phyloP scores from a whole-genome alignment of 1,140 invertebrate species.

The Tetranychus cinnabarinus region DNA sequence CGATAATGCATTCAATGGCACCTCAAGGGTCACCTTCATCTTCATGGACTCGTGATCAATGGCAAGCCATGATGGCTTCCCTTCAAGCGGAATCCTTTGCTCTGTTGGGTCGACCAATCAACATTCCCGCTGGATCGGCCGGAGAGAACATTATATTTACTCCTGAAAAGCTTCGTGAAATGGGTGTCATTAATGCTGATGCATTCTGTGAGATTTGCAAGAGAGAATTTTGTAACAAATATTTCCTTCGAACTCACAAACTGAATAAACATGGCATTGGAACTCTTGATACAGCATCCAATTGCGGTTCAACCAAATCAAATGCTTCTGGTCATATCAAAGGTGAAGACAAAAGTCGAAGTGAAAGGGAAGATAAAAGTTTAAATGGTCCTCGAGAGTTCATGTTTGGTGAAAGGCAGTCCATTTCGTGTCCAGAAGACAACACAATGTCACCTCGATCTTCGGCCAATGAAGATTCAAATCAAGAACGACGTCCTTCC shows the following conservation, averaged over 20 bases:
- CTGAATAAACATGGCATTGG: slow-evolving; percentile 31
- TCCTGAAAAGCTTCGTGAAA: slow-evolving; percentile 39
- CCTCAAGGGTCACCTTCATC: neutral
- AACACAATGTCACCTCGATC: neutral
- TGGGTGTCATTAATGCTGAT: slow-evolving; percentile 59
- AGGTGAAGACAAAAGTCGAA: neutral
- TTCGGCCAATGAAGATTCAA: neutral
- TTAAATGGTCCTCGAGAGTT: too few species aligned
- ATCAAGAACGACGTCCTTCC: too few species aligned
- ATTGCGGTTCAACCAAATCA: neutral
- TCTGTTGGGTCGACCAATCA: neutral
- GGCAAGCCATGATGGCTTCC: neutral
- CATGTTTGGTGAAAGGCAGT: neutral
- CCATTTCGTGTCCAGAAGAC: neutral
- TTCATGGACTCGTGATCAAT: neutral
- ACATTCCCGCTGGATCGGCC: neutral
- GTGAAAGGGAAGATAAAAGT: too few species aligned
- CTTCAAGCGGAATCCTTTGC: neutral
- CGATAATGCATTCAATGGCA: slow-evolving; percentile 5
- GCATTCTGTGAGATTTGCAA: slow-evolving; percentile 82
- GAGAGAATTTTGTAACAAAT: slow-evolving; percentile 59
- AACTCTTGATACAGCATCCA: neutral
- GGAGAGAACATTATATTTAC: slow-evolving; percentile 21
- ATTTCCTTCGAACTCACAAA: slow-evolving; percentile 31
- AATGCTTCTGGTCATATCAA: neutral